phyloP scores from a whole-genome alignment of 2,797 vertebrate genomes.

The Sebastolobus alascanus region DNA sequence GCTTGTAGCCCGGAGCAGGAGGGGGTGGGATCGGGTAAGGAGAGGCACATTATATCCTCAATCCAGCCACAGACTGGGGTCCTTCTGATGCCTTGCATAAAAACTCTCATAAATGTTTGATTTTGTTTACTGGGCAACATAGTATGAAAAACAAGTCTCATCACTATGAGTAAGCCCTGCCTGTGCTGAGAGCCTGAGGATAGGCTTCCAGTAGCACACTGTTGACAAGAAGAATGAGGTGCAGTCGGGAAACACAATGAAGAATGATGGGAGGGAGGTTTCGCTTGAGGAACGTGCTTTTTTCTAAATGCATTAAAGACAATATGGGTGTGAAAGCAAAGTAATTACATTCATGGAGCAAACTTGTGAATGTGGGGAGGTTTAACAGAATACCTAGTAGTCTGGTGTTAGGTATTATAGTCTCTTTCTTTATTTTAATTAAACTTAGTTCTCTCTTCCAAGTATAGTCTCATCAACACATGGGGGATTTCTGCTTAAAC shows the following conservation, averaged over 20 bases:
- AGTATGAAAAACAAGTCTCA: conserved; percentile 69
- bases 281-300: conserved; percentile 46
- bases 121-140: conserved; percentile 72
- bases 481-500: conserved; percentile 37
- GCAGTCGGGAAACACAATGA: conserved; percentile 45
- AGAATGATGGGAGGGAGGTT: conserved; percentile 33
- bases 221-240: conserved; percentile 60
- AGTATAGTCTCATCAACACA: conserved; percentile 18
- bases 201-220: conserved; percentile 44
- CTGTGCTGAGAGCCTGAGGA: conserved; percentile 54
- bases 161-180: conserved; percentile 47
- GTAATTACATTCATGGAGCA: conserved; percentile 45
- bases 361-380: conserved; percentile 16
- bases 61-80: conserved; percentile 53
- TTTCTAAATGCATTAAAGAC: conserved; percentile 33
- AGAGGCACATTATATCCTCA: conserved; percentile 65
- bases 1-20: conserved; percentile 54
- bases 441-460: conserved; percentile 16
- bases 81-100: conserved; percentile 66
- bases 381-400: conserved; percentile 15
- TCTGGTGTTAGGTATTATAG: background rate
- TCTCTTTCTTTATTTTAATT: conserved; percentile 23
- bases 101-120: conserved; percentile 78
- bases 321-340: conserved; percentile 34
- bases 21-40: conserved; percentile 41